Conservation (phyloP, 2,797 vertebrate genomes). For the Emydoidea blandingii region DNA sequence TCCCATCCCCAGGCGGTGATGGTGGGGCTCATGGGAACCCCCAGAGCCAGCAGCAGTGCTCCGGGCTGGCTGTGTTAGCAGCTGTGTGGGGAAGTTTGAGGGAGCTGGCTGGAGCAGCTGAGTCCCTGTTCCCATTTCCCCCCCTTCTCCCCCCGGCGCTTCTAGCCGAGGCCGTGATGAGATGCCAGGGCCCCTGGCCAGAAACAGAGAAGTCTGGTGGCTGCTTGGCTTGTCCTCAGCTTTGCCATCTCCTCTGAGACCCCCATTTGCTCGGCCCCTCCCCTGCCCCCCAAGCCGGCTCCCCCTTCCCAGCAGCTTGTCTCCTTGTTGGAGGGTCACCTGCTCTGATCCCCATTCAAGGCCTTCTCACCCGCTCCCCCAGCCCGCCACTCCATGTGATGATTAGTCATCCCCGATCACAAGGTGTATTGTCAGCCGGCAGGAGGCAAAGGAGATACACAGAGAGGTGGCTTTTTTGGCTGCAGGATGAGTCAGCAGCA, state of each 20-base stretch:
- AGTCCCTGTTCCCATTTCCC: too few relatives aligned
- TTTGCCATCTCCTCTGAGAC: neutral
- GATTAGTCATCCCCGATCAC: neutral
- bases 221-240: too few relatives aligned
- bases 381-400: neutral
- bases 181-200: too few relatives aligned
- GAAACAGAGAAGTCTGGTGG: too few relatives aligned
- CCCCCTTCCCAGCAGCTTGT: neutral
- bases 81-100: too few relatives aligned
- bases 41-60: too few relatives aligned
- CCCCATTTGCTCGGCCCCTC: neutral
- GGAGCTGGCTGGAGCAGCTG: too few relatives aligned
- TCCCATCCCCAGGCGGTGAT: too few relatives aligned
- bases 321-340: neutral
- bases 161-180: too few relatives aligned
- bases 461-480: conserved; percentile 47
- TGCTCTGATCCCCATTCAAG: neutral
- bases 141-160: too few relatives aligned
- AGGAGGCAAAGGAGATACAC: neutral
- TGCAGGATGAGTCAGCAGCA: conserved; percentile 76
- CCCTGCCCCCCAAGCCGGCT: neutral
- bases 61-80: too few relatives aligned
- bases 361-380: neutral
- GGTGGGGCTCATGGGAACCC: too few relatives aligned
- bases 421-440: conserved; percentile 63